Evolutionary conservation across 2,888 invertebrate species (phyloP), one percentile per base, ranked within the genome.

Genomic region (Eupithecia vulgata): DNA sequence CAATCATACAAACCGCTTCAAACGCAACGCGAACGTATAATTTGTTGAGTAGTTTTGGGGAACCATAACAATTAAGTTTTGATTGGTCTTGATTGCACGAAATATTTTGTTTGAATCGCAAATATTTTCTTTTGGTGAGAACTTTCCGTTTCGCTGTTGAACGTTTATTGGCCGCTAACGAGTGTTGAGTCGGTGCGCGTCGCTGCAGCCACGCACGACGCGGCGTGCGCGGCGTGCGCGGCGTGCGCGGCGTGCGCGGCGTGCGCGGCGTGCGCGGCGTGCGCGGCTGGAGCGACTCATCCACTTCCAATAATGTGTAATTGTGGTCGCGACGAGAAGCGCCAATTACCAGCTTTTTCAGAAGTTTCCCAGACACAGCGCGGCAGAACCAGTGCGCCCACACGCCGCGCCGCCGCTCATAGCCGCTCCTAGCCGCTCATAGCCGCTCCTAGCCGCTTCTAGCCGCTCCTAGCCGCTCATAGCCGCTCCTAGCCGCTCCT

Each of bases 1-100:
- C 84, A 86, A 81, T 83, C 84, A 85, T 81, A 80, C 81, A 76
- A 80, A 75, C 82, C 80, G 81, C 80, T 79, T 83, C 81, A 79
- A 79, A 81, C 74, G 80, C 82, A 78, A 79, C 69, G 69, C 45
- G 62, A 83, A 81, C 83, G 75, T 81, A 77, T 82, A 80, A 85
- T 85, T 83, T 83, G n/a, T 75, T 73, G 59, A 75, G 72, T 66
- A 73, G 76, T 70, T 76, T 71, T 42, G 79, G 78, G 77, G 57
- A 75, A 67, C 45, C 69, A 42, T 48, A 62, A 35, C 67, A 45
- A 75, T 75, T 65, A 67, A 37, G 70, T 61, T 10, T 70, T 68
- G 67, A 77, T 76, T 72, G 69, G 48, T 42, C 67, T 67, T 70
- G 70, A 70, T 75, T 68, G 72, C 67, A 67, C 35, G 45, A 48